Evolutionary conservation across 2,888 invertebrate species (phyloP), one percentile per base, ranked within the genome.

Genomic region (Volucella zonaria): DNA sequence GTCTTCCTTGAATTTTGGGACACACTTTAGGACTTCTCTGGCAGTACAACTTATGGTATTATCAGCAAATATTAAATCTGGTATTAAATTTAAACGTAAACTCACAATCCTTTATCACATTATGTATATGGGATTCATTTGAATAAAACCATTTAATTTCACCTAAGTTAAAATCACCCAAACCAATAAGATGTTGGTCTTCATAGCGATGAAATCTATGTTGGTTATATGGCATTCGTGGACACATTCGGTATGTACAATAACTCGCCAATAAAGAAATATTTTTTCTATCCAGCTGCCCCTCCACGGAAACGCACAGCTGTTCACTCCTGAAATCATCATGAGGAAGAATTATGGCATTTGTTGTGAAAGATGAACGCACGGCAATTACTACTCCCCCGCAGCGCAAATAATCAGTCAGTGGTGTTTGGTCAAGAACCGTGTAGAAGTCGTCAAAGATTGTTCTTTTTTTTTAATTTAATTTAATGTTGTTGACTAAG

Each of bases 341-440:
- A 45, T 67, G 10, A 11, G 68, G 45, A 8, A 71, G 58, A 59
- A 23, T 3, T 23, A 23, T 2, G 18, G 18, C 18, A 23, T 23
- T 23, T 23, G 2, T 23, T 23, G 14, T 8, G 11, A 71, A 12
- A 3, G 38, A 43, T 58, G 49, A 15, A 1, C 45, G 45, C 9
- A 56, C 70, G 0, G 56, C 51, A 49, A 71, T 71, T 11, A 40
- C 38, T 11, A 71, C 59, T 51, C 15, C 59, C 42, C 49, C 61
- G 15, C 71, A 40, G 8, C 51, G 49, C n/a, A 59, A 15, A 15
- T 51, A 42, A 43, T n/a, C 18, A 23, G 23, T 73, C 3, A 2
- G 10, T 23, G 40, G 0, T 40, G 42, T 10, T n/a, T 49, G 71
- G n/a, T 61, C 42, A 49, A 42, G 8, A 38, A 51, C 49, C 1